phyloP scores from a whole-genome alignment of 2,113 vertebrate species.

The Hoplias malabaricus region DNA sequence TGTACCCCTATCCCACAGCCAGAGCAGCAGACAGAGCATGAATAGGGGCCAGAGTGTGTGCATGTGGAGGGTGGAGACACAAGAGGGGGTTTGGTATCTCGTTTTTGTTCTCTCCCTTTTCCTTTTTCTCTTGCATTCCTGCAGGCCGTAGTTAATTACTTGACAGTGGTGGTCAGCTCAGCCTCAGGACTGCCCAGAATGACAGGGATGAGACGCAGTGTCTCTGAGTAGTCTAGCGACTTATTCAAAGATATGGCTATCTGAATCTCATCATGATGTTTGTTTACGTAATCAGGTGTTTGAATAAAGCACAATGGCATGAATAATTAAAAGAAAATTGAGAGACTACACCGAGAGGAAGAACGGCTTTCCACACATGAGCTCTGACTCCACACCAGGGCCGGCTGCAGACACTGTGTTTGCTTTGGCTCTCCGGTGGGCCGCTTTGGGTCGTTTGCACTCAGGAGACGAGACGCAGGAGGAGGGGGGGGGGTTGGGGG shows the following conservation, averaged over 20 bases:
- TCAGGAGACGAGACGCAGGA: not conserved
- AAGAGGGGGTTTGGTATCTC: not conserved
- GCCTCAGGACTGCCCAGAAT: not conserved
- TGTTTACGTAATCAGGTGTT: no score
- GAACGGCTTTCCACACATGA: not conserved
- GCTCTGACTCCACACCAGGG: not conserved
- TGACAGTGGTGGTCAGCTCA: constrained; percentile 8
- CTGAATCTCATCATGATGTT: no score
- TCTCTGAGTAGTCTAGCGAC: not conserved
- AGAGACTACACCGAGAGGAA: no score
- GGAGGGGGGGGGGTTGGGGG: not conserved
- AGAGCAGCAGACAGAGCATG: constrained; percentile 10
- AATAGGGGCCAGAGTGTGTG: not conserved
- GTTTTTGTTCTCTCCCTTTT: not conserved
- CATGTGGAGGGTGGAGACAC: not conserved
- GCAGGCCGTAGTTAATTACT: constrained; percentile 29
- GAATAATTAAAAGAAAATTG: no score
- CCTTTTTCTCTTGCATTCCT: constrained; percentile 19
- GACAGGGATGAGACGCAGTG: not conserved
- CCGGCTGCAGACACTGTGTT: not conserved
- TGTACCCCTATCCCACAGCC: not conserved
- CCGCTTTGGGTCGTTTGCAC: not conserved
- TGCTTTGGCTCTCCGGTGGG: constrained; percentile 18
- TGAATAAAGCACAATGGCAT: no score
- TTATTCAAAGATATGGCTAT: no score